phyloP scores from a whole-genome alignment of 2,113 vertebrate species.

The Cynoglossus semilaevis region DNA sequence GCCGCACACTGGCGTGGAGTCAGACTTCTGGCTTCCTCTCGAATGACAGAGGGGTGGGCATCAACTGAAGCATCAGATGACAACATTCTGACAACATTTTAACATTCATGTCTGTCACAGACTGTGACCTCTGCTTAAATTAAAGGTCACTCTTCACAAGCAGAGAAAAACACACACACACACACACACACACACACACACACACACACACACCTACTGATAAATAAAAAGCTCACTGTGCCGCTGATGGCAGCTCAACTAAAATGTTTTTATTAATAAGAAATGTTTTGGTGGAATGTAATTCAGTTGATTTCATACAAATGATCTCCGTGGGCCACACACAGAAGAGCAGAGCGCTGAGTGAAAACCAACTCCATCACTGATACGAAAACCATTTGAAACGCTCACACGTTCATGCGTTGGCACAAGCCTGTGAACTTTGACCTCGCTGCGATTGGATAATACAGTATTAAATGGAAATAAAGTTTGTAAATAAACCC shows the following conservation, averaged over 20 bases:
- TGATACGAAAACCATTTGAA: neutral
- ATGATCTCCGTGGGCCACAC: conserved; percentile 9
- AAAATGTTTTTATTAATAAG: conserved; percentile 22
- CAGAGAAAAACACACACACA: conserved; percentile 5
- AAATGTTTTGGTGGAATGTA: conserved; percentile 26
- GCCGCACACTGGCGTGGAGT: conserved; percentile 87
- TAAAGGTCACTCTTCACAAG: neutral
- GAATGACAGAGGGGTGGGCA: conserved; percentile 79
- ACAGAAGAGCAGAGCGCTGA: neutral
- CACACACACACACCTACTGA: conserved; percentile 1
- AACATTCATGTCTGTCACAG: neutral
- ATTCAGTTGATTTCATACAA: conserved; percentile 29
- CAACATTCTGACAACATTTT: conserved; percentile 4
- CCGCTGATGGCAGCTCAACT: neutral
- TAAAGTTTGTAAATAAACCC: too few relatives aligned
- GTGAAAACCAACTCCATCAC: neutral
- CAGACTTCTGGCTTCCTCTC: conserved; percentile 91
- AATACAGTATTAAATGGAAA: too few relatives aligned
- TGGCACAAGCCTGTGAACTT: neutral
- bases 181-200: conserved; percentile 12
- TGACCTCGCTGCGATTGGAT: too few relatives aligned
- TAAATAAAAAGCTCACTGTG: conserved; percentile 6
- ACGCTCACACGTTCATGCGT: neutral
- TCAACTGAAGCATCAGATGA: conserved; percentile 9
- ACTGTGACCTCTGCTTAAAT: neutral